phyloP scores from a whole-genome alignment of 2,797 vertebrate genomes.

The Arremon aurantiirostris region DNA sequence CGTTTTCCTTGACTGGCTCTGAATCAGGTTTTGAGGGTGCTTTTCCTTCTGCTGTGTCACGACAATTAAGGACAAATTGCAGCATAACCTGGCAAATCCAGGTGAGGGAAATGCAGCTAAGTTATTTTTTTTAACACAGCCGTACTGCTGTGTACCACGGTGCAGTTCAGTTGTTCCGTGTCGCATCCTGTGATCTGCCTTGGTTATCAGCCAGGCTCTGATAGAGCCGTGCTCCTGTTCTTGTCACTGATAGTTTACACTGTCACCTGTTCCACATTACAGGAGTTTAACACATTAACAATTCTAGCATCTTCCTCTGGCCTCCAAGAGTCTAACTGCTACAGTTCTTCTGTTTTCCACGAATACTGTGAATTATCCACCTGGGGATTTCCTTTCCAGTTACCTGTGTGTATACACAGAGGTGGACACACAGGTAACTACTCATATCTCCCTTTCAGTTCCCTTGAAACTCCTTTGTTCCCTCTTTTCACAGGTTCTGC shows the following conservation, averaged over 20 bases:
- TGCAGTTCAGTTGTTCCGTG: accelerated
- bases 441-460: background rate
- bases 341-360: background rate
- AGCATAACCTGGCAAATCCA: background rate
- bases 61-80: background rate
- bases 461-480: background rate
- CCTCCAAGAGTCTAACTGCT: background rate
- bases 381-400: background rate
- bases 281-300: background rate
- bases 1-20: background rate
- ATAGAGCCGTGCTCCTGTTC: background rate
- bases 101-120: background rate
- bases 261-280: background rate
- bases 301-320: background rate
- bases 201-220: background rate
- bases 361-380: background rate
- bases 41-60: background rate
- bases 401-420: background rate
- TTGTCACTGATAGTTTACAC: background rate
- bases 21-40: background rate
- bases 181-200: background rate
- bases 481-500: background rate
- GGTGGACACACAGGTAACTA: too few relatives aligned
- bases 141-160: accelerated
- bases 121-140: background rate